These are phyloP conservation scores for Exaiptasia diaphana DNA, from an alignment of 64 coral and sea anemone species.

Conservation along the genomic window DNA sequence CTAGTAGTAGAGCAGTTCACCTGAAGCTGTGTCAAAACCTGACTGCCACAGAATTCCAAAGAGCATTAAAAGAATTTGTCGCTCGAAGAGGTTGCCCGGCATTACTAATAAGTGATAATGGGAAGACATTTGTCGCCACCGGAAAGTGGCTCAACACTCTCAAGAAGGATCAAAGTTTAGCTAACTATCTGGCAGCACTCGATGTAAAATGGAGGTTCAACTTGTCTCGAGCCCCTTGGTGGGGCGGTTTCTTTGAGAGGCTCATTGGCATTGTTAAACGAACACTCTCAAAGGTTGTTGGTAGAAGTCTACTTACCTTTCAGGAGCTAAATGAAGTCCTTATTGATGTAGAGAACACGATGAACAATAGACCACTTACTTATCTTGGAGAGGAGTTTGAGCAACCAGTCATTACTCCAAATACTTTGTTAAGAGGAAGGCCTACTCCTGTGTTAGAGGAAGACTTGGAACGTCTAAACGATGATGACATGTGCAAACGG, in stretches of 20 bases:
- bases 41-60: not conserved
- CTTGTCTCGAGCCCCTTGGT: conserved; percentile 46
- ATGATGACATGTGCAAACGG: not conserved
- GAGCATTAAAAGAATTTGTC: not conserved
- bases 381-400: conserved; percentile 40
- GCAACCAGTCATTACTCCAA: conserved; percentile 27
- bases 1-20: conserved; percentile 32
- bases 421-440: not conserved
- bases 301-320: conserved; percentile 4
- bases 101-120: conserved; percentile 21
- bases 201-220: conserved; percentile 58
- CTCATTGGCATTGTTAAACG: conserved; percentile 62
- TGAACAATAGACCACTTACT: conserved; percentile 32
- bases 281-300: not conserved
- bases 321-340: conserved; percentile 16
- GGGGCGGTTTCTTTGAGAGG: conserved; percentile 57
- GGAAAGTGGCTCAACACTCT: not conserved
- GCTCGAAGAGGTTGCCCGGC: conserved; percentile 1
- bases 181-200: not conserved
- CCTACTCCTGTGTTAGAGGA: not conserved
- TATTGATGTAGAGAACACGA: conserved; percentile 6
- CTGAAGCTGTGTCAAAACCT: conserved; percentile 7
- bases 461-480: conserved; percentile 17
- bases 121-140: conserved; percentile 24
- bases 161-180: conserved; percentile 4